Conservation (phyloP, 2,797 vertebrate genomes). For the Setipinna tenuifilis region DNA sequence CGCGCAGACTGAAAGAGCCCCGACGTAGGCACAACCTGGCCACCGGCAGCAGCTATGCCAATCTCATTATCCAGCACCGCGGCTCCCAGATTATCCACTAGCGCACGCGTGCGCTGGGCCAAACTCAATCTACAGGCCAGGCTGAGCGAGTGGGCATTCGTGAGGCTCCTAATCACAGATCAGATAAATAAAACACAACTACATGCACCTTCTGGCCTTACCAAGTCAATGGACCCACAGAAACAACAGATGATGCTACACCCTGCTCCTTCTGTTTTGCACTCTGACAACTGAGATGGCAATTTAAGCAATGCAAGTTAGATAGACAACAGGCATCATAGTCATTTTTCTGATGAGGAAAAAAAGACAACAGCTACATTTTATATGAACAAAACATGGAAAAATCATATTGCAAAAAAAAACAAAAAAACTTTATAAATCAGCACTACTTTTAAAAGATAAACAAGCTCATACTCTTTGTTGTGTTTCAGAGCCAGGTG, state of each 20-base stretch:
- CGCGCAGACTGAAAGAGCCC: slow-evolving; percentile 52
- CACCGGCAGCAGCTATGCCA: slow-evolving; percentile 51
- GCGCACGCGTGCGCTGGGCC: neutral
- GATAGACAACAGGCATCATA: neutral
- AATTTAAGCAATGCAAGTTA: no score
- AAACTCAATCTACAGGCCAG: slow-evolving; percentile 1
- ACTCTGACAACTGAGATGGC: no score
- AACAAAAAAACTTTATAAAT: neutral
- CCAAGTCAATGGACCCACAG: neutral
- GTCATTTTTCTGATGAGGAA: neutral
- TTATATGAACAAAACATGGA: neutral
- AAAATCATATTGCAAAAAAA: neutral
- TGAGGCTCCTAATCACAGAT: neutral
- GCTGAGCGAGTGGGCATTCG: neutral
- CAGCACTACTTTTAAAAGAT: slow-evolving; percentile 2
- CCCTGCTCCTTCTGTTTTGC: neutral
- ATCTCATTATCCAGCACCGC: slow-evolving; percentile 32
- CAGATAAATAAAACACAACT: slow-evolving; percentile 2
- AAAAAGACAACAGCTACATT: neutral
- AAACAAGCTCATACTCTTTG: slow-evolving; percentile 96
- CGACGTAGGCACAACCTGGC: slow-evolving; percentile 52
- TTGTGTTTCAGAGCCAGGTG: slow-evolving; percentile 99
- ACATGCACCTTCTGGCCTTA: neutral
- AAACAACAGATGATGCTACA: neutral
- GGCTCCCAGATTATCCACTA: slow-evolving; percentile 27